Conservation (phyloP, 2,888 invertebrate species). For the Epistrophe grossulariae region DNA sequence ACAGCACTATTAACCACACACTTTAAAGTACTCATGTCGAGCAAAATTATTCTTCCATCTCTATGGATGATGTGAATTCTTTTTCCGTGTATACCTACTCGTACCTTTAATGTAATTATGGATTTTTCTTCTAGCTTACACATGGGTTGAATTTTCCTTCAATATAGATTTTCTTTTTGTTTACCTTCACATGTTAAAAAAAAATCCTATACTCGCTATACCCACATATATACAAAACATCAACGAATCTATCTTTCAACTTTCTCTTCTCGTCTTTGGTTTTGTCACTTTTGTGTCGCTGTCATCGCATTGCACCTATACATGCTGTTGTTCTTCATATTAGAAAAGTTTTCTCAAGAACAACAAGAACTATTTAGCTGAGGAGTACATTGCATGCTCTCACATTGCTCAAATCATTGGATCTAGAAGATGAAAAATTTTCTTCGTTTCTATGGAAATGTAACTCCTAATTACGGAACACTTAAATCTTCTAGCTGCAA, state of each 20-base stretch:
- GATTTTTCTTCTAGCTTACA: constrained; percentile 40
- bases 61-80: not conserved
- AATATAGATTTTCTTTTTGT: constrained; percentile 5
- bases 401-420: constrained; percentile 24
- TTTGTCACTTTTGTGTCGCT: constrained; percentile 7
- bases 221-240: constrained; percentile 26
- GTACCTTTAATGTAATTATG: constrained; percentile 64
- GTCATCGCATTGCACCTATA: constrained; percentile 16
- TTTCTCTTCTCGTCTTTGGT: constrained; percentile 30
- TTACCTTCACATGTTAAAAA: not conserved
- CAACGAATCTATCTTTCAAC: constrained; percentile 55
- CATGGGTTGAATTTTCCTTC: constrained; percentile 4
- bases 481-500: constrained; percentile 63
- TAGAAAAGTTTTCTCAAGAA: constrained; percentile 52
- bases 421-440: constrained; percentile 51
- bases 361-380: constrained; percentile 54
- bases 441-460: constrained; percentile 71
- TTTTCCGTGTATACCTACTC: not conserved
- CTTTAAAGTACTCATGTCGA: constrained; percentile 33
- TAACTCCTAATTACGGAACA: constrained; percentile 73
- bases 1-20: constrained; percentile 58
- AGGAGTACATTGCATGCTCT: constrained; percentile 18
- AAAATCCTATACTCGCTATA: not conserved
- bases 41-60: constrained; percentile 27
- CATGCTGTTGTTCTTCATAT: not conserved